These are phyloP conservation scores for Dipodomys merriami DNA, from an alignment of 2,113 vertebrate genomes.

Conservation along the genomic window DNA sequence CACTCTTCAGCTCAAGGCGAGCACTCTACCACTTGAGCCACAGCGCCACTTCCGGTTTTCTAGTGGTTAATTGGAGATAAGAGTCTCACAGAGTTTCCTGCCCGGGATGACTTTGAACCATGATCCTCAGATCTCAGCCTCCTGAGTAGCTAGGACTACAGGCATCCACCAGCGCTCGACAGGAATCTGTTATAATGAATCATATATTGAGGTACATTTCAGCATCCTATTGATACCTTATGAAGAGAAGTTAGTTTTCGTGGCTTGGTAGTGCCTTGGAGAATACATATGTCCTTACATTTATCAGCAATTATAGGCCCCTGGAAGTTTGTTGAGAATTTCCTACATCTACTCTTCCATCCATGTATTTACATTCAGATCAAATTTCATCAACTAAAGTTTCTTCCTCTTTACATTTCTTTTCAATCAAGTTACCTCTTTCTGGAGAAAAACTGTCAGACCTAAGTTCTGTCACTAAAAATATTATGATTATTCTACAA, in stretches of 20 bases:
- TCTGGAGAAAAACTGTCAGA: neutral
- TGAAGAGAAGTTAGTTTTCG: neutral
- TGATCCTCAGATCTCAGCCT: too few relatives aligned
- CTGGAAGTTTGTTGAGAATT: conserved; percentile 8
- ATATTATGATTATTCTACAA: neutral
- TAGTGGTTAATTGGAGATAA: too few relatives aligned
- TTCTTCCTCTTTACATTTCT: neutral
- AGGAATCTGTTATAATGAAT: neutral
- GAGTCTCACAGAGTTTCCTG: too few relatives aligned
- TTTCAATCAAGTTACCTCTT: conserved; percentile 22
- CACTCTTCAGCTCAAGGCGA: too few relatives aligned
- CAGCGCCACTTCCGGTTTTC: too few relatives aligned
- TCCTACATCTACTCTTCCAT: neutral
- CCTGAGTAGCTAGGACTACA: too few relatives aligned
- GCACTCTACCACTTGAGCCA: too few relatives aligned
- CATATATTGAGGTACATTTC: neutral
- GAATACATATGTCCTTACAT: neutral
- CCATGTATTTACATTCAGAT: neutral
- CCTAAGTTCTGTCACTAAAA: conserved; percentile 29
- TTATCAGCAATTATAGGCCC: conserved; percentile 2
- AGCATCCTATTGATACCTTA: neutral
- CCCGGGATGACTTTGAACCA: too few relatives aligned
- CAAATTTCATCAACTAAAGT: neutral
- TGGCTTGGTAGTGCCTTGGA: neutral
- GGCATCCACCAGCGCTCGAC: too few relatives aligned